Conservation (phyloP, 2,797 vertebrate species). For the Acanthurus leucopareius region DNA sequence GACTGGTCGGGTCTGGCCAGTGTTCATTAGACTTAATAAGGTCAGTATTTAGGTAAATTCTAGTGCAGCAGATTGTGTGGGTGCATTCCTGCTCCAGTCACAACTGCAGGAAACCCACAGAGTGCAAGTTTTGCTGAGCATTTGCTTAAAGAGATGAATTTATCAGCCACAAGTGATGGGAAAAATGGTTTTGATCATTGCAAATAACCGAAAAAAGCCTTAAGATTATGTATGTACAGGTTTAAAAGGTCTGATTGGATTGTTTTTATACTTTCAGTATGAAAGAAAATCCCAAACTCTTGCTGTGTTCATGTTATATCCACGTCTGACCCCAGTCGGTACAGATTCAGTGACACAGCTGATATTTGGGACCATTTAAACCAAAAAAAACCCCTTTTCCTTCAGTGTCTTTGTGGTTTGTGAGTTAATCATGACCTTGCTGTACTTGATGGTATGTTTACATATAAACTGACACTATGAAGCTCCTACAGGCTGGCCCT, state of each 20-base stretch:
- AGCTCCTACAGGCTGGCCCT: constrained; percentile 6
- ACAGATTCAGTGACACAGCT: neutral
- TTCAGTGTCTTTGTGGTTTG: constrained; percentile 4
- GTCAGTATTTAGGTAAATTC: too few relatives aligned
- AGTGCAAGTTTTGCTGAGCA: neutral
- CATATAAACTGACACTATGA: constrained; percentile 46
- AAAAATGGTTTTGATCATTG: neutral
- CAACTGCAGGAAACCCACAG: neutral
- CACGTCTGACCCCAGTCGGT: too few relatives aligned
- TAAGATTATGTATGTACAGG: neutral
- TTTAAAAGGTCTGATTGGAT: neutral
- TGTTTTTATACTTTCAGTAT: too few relatives aligned
- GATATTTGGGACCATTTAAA: neutral
- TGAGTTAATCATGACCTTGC: constrained; percentile 52
- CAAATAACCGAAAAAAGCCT: neutral
- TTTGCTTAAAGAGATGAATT: neutral
- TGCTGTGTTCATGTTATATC: too few relatives aligned
- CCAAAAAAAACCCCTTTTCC: neutral
- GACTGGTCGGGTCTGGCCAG: too few relatives aligned
- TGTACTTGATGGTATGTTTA: constrained; percentile 49
- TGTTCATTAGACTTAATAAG: too few relatives aligned
- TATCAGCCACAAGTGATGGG: neutral
- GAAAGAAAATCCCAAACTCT: neutral
- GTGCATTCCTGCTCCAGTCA: neutral
- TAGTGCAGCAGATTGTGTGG: neutral